These are phyloP conservation scores for Burhinus oedicnemus DNA, from an alignment of 2,113 vertebrate species.

Conservation along the genomic window DNA sequence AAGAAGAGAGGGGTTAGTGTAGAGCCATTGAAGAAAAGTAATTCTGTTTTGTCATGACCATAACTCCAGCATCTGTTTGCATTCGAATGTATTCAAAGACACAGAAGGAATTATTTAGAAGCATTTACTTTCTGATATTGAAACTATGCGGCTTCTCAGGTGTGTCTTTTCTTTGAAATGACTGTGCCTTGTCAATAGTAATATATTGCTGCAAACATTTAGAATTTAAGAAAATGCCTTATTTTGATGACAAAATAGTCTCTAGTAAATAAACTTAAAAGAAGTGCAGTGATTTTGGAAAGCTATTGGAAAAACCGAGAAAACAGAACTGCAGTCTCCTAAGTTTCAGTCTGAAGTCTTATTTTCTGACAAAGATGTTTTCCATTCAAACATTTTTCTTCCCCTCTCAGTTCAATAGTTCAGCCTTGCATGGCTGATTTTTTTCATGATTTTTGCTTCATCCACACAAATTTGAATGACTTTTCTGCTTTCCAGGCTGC, in stretches of 20 bases:
- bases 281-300: background rate
- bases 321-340: background rate
- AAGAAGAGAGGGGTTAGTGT: background rate
- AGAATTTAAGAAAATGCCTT: background rate
- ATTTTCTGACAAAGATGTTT: background rate
- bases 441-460: background rate
- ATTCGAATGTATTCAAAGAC: background rate
- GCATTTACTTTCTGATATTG: background rate
- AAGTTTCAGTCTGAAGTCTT: background rate
- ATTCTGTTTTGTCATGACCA: background rate
- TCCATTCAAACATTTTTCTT: background rate
- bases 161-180: background rate
- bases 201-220: background rate
- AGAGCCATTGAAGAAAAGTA: background rate
- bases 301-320: background rate
- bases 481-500: background rate
- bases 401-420: background rate
- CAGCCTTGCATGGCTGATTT: background rate
- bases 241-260: background rate
- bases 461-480: background rate
- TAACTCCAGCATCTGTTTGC: background rate
- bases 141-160: background rate
- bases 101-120: background rate
- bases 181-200: background rate
- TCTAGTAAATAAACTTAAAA: background rate